Base-by-base conservation (phyloP, 2,888 invertebrate species). In the Cryptocephalus primarius region DNA sequence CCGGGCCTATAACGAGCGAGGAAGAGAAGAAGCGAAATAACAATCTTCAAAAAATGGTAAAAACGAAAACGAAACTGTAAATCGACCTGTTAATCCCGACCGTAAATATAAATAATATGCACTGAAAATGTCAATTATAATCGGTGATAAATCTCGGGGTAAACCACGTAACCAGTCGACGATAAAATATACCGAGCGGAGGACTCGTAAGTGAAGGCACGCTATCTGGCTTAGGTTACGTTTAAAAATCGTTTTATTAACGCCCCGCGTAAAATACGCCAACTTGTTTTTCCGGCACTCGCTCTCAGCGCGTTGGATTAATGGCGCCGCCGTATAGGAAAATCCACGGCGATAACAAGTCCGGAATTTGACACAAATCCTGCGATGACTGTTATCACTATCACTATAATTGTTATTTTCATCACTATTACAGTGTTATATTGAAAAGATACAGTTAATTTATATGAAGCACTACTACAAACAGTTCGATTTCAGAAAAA, bases 81-180 rank as follows among this genome's bases (percentile, higher is more conserved):
- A 60, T 54, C 58, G 55, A 57, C 57, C 59, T 59, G 61, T 58
- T 60, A 58, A 58, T 56, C 57, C 51, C 44, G 55, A 47, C 49
- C 48, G 55, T 58, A 61, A 58, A 61, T 59, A 61, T 61, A 55
- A 61, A 59, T 60, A 60, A 60, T 60, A 58, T 58, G 58, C 57
- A 60, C 57, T 61, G 59, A 55, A 60, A 60, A 60, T 55, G 61
- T 60, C 61, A 61, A 61, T 61, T 61, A 61, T 60, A 59, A 58
- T 56, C 56, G 59, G 57, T 55, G 51, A 60, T 60, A 60, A 60
- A 59, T 60, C 59, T 58, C 50, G 46, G 48, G 57, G 57, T 57
- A 22, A 58, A 59, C 57, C 59, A 59, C 55, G 57, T 56, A 55
- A 55, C 54, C 55, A 52, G 55, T 59, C 54, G 53, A 55, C 57